A percentile compares a stretch with the other conserved stretches of the same genome.
These are phyloP conservation scores for Yponomeuta evonymella DNA, from an alignment of 2,888 invertebrate species.

Conservation along the genomic window DNA sequence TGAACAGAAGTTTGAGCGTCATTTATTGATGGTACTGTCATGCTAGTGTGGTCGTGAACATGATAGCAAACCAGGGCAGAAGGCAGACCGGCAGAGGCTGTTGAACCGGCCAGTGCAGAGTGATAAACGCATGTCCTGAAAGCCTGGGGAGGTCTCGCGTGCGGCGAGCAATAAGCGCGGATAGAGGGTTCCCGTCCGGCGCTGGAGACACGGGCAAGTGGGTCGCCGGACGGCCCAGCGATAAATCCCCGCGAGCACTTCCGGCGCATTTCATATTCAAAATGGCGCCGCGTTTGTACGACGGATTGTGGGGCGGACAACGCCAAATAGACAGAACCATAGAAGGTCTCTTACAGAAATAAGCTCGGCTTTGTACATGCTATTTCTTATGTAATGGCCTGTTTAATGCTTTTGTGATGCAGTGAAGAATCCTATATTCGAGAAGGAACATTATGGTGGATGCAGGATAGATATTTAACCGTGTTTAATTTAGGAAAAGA, in stretches of 20 bases:
- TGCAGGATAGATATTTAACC: too few species aligned
- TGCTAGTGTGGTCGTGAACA: neutral
- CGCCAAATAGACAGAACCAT: neutral
- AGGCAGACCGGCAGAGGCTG: neutral
- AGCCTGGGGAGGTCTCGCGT: neutral
- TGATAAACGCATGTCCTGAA: slow-evolving; percentile 3
- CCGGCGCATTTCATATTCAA: slow-evolving; percentile 49
- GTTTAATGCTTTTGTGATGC: too few species aligned
- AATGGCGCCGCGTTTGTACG: slow-evolving; percentile 38
- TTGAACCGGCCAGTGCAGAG: neutral
- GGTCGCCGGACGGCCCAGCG: slow-evolving; percentile 49
- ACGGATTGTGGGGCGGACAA: slow-evolving; percentile 22
- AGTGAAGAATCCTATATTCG: too few species aligned
- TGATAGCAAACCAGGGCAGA: neutral
- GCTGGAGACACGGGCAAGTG: slow-evolving; percentile 42
- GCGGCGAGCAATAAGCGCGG: neutral
- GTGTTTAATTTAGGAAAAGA: too few species aligned
- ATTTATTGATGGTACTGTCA: neutral
- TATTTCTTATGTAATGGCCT: too few species aligned
- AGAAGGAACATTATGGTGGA: too few species aligned
- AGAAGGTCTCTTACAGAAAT: neutral
- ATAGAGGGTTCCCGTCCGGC: neutral
- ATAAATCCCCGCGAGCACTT: slow-evolving; percentile 52
- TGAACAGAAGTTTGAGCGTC: too few species aligned
- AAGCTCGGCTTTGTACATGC: too few species aligned